Percentiles rank a stretch among this genome's conserved stretches.
Evolutionary conservation across 2,113 vertebrate genomes (phyloP).

Genomic region (Etheostoma spectabile): DNA sequence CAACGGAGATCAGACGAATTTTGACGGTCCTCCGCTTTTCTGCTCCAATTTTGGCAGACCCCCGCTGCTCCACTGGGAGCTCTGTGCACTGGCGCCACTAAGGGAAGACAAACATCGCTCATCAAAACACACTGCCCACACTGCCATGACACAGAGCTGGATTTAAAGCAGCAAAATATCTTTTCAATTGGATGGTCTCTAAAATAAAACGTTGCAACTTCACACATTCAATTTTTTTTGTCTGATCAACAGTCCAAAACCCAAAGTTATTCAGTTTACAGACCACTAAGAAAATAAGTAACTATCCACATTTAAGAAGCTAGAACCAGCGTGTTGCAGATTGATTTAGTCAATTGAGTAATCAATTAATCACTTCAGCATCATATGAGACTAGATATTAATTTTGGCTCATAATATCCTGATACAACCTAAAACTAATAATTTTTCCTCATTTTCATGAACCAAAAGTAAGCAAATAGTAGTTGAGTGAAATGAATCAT

Average conservation of each 20-base stretch:
- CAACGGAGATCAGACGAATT: too few species aligned
- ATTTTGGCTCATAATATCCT: not conserved
- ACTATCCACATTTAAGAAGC: not conserved
- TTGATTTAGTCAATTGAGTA: not conserved
- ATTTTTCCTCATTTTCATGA: not conserved
- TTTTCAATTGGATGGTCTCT: not conserved
- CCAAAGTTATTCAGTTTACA: not conserved
- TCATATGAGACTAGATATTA: not conserved
- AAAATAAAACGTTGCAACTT: not conserved
- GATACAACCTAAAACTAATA: not conserved
- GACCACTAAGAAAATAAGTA: not conserved
- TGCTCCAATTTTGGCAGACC: too few species aligned
- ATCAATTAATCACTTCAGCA: not conserved
- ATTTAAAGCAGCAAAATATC: too few species aligned
- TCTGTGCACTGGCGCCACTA: too few species aligned
- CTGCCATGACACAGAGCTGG: too few species aligned
- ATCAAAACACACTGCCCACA: too few species aligned
- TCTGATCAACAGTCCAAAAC: not conserved
- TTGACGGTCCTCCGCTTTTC: too few species aligned
- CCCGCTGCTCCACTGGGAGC: too few species aligned
- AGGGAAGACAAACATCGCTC: too few species aligned
- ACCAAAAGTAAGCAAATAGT: not conserved
- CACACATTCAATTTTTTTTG: not conserved
- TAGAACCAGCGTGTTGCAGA: not conserved
- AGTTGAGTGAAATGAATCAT: not conserved